Conservation (phyloP, 2,888 invertebrate genomes). For the Herminia tarsipennalis region DNA sequence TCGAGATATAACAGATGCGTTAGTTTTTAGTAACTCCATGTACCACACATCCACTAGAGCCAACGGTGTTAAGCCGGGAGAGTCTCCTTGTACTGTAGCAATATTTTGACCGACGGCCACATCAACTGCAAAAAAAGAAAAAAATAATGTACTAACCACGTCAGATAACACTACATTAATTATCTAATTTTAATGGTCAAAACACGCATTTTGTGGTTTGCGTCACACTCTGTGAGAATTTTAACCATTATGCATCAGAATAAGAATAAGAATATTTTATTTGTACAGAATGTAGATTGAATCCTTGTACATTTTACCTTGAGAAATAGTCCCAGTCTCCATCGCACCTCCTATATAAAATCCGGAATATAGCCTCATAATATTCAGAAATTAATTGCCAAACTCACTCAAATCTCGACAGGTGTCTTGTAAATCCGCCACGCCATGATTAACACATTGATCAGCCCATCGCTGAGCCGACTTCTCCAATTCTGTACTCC, state of each 20-base stretch:
- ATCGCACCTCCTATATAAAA: too few relatives aligned
- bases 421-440: conserved; percentile 57
- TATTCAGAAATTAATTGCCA: too few relatives aligned
- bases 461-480: conserved; percentile 77
- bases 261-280: too few relatives aligned
- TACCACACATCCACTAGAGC: conserved; percentile 77
- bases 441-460: conserved; percentile 63
- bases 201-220: too few relatives aligned
- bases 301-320: too few relatives aligned
- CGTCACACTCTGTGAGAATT: too few relatives aligned
- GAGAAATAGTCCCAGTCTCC: too few relatives aligned
- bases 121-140: conserved; percentile 43
- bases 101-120: conserved; percentile 70
- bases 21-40: conserved; percentile 71
- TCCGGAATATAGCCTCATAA: too few relatives aligned
- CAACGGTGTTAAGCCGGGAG: conserved; percentile 65
- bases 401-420: conserved; percentile 68
- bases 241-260: too few relatives aligned
- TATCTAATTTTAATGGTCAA: too few relatives aligned
- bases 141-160: background rate
- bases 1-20: conserved; percentile 55
- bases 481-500: conserved; percentile 66
- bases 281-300: too few relatives aligned
- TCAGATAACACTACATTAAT: too few relatives aligned
- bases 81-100: conserved; percentile 72